These are phyloP conservation scores for Drosophila anomelani DNA, from an alignment of 2,888 invertebrate species.

Conservation along the genomic window DNA sequence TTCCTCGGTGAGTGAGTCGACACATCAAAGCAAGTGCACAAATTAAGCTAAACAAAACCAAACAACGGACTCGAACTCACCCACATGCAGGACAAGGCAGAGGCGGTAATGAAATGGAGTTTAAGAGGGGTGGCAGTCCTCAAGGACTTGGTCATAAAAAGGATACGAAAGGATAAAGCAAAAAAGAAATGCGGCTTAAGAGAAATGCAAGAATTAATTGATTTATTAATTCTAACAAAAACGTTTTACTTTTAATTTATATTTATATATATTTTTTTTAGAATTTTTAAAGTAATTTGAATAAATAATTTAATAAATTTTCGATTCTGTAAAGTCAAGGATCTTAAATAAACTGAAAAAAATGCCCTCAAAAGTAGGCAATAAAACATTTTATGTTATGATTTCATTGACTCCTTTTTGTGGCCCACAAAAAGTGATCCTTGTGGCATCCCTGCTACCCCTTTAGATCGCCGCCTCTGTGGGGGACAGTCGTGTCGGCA, in stretches of 20 bases:
- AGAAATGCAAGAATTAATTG: not conserved
- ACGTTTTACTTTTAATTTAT: no score
- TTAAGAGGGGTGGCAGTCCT: not conserved
- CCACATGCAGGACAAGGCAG: constrained; percentile 23
- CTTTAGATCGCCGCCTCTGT: constrained; percentile 18
- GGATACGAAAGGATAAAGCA: not conserved
- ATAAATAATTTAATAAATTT: no score
- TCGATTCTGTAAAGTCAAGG: no score
- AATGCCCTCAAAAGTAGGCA: no score
- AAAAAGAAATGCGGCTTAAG: not conserved
- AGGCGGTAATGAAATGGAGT: not conserved
- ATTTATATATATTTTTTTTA: not conserved
- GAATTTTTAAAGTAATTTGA: not conserved
- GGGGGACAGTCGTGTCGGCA: constrained; percentile 63
- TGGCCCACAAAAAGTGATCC: no score
- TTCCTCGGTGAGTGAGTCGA: constrained; percentile 42
- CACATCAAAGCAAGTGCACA: constrained; percentile 78
- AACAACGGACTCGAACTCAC: constrained; percentile 49
- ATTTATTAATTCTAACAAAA: no score
- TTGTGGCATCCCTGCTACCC: not conserved
- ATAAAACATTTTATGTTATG: not conserved
- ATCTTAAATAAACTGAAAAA: no score
- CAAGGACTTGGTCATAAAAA: not conserved
- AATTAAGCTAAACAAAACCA: constrained; percentile 79
- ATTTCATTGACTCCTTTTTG: not conserved